These are phyloP conservation scores for Dorcus hopei DNA, from an alignment of 2,888 invertebrate species.

Conservation along the genomic window DNA sequence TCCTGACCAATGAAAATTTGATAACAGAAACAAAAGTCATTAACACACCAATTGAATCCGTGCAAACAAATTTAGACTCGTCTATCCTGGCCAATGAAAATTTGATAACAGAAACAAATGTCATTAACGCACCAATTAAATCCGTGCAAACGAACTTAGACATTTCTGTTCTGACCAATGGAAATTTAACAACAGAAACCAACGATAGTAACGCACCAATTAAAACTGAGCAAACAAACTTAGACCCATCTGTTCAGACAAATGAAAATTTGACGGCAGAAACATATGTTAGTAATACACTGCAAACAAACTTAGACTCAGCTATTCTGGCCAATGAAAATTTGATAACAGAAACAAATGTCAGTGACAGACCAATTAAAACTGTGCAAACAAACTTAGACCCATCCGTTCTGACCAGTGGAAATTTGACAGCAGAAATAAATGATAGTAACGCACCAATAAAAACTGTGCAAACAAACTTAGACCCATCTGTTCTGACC, in stretches of 20 bases:
- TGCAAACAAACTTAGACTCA: no score
- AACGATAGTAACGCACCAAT: no score
- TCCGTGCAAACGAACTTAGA: background rate
- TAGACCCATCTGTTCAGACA: no score
- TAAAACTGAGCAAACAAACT: no score
- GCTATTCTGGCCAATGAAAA: background rate
- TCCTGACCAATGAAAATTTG: no score
- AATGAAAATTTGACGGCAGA: no score
- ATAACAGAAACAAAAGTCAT: background rate
- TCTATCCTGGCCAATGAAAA: background rate
- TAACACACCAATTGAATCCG: background rate
- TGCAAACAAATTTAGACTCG: background rate
- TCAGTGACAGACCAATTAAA: background rate
- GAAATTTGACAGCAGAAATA: background rate
- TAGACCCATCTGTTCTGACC: background rate
- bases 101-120: background rate
- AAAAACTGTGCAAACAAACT: background rate
- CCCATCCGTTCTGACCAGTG: background rate
- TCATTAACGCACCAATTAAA: background rate
- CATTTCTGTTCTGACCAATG: background rate
- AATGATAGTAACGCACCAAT: background rate
- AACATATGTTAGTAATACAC: no score
- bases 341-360: background rate
- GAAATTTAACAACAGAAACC: no score
- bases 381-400: background rate